Percentiles rank a stretch among this genome's conserved stretches.
phyloP scores from a whole-genome alignment of 2,113 vertebrate genomes.

The Rissa tridactyla region DNA sequence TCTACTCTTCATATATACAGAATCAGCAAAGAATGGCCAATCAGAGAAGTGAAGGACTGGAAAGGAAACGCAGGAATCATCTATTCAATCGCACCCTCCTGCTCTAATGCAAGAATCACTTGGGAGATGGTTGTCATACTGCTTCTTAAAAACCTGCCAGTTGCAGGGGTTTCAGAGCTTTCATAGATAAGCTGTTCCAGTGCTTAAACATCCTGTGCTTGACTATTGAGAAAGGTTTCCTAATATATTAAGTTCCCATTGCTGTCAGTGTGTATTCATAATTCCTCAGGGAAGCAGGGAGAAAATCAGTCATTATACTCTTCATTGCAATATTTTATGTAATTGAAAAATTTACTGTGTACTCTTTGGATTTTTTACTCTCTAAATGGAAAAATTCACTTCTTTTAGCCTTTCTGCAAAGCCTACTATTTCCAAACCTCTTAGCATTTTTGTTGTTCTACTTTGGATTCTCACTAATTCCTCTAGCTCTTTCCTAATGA shows the following conservation, averaged over 20 bases:
- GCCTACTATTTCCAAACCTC: not conserved
- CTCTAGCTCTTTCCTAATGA: not conserved
- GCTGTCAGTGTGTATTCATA: not conserved
- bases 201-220: not conserved
- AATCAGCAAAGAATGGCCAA: not conserved
- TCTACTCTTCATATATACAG: not conserved
- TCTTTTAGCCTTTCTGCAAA: not conserved
- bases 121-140: conserved; percentile 24
- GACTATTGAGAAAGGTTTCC: not conserved
- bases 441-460: not conserved
- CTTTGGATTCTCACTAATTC: not conserved
- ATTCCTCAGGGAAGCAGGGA: not conserved
- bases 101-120: not conserved
- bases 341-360: not conserved
- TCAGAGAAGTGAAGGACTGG: not conserved
- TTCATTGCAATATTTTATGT: not conserved
- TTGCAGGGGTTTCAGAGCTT: not conserved
- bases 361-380: not conserved
- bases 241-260: not conserved
- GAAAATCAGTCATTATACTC: not conserved
- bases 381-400: not conserved
- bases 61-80: not conserved
- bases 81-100: not conserved
- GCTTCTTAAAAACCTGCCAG: not conserved
- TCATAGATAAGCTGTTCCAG: not conserved